A percentile compares a stretch with the other conserved stretches of the same genome.
Conservation (phyloP, 2,797 vertebrate genomes). For the Crypturellus tataupa region DNA sequence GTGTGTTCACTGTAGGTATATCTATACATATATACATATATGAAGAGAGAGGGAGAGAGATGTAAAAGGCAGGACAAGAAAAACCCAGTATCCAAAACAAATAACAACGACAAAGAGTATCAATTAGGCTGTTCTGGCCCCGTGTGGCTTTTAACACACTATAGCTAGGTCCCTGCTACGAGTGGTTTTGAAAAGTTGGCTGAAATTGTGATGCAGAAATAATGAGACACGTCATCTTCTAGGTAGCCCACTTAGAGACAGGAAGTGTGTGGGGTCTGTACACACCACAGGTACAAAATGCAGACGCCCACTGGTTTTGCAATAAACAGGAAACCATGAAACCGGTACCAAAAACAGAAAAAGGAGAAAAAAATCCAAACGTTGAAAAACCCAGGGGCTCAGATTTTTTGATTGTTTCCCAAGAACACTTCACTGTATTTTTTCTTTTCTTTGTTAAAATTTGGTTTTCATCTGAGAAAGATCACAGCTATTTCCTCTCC, state of each 20-base stretch:
- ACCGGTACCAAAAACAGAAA: slow-evolving; percentile 64
- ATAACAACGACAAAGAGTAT: not conserved
- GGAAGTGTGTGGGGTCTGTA: not conserved
- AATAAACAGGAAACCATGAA: slow-evolving; percentile 65
- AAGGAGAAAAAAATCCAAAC: not conserved
- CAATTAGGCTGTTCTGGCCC: not conserved
- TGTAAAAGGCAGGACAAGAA: not conserved
- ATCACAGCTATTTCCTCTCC: not conserved
- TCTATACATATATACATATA: too few species aligned
- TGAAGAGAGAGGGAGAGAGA: not conserved
- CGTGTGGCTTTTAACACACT: not conserved
- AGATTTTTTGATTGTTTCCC: slow-evolving; percentile 55
- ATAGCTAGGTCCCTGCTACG: not conserved
- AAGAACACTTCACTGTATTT: not conserved
- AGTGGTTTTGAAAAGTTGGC: not conserved
- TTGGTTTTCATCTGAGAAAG: not conserved
- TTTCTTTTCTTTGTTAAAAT: fast-evolving
- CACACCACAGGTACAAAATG: slow-evolving; percentile 23
- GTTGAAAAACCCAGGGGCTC: slow-evolving; percentile 22
- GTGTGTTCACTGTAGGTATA: not conserved
- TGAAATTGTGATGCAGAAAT: not conserved
- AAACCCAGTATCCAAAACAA: not conserved
- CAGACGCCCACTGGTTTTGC: slow-evolving; percentile 49
- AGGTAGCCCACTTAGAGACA: not conserved
- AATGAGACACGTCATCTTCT: fast-evolving